These are phyloP conservation scores for Resseliella maxima DNA, from an alignment of 2,888 invertebrate genomes.

Conservation along the genomic window DNA sequence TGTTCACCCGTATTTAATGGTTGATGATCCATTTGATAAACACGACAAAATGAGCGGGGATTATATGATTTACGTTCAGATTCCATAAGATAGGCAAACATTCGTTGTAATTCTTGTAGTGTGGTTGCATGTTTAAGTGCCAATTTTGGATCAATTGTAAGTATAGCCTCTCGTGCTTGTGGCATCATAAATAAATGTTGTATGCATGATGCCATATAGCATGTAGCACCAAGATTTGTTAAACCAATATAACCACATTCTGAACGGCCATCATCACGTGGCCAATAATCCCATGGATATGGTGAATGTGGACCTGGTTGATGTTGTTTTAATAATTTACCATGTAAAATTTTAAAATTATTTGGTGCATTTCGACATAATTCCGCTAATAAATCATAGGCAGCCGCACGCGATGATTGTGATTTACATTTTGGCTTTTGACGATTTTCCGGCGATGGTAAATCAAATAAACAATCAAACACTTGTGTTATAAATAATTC, in stretches of 20 bases:
- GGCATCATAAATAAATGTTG: slow-evolving; percentile 98
- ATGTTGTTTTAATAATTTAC: slow-evolving; percentile 86
- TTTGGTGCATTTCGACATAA: slow-evolving; percentile 85
- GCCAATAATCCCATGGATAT: slow-evolving; percentile 98
- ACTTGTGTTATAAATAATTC: slow-evolving; percentile 72
- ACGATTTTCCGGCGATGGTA: slow-evolving; percentile 86
- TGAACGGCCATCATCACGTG: slow-evolving; percentile 92
- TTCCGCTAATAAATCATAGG: slow-evolving; percentile 91
- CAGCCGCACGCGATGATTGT: slow-evolving; percentile 86
- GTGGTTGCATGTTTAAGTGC: slow-evolving; percentile 85
- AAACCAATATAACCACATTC: slow-evolving; percentile 95
- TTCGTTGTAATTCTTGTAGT: slow-evolving; percentile 87
- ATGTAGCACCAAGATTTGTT: slow-evolving; percentile 94
- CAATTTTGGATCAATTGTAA: slow-evolving; percentile 79
- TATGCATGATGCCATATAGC: slow-evolving; percentile 98
- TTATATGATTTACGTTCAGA: slow-evolving; percentile 96
- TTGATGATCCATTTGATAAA: slow-evolving; percentile 97
- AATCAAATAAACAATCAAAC: slow-evolving; percentile 89
- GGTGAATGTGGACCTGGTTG: slow-evolving; percentile 84
- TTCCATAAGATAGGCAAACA: slow-evolving; percentile 95
- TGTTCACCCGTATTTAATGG: slow-evolving; percentile 96
- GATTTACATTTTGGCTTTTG: slow-evolving; percentile 95
- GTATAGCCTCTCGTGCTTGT: slow-evolving; percentile 85
- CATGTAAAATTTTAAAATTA: slow-evolving; percentile 86
- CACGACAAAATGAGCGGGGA: slow-evolving; percentile 93